Percentiles rank a stretch among this genome's conserved stretches.
These are phyloP conservation scores for Diacarnus erythraeanus DNA, from an alignment of 37 sponge, comb jelly and placozoan genomes.

Conservation along the genomic window DNA sequence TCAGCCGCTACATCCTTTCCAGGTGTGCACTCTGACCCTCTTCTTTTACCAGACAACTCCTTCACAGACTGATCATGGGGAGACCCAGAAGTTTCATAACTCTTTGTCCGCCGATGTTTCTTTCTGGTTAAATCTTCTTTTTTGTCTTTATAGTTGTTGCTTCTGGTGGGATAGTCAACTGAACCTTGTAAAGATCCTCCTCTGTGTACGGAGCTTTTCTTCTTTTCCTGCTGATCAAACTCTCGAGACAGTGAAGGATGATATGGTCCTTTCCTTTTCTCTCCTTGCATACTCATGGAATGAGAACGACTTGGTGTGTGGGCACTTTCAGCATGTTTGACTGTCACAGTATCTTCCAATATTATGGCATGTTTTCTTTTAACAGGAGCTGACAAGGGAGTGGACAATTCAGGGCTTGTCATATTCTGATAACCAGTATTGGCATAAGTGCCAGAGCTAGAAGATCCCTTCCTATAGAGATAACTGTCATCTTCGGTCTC, in stretches of 20 bases:
- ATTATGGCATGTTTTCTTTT: background rate
- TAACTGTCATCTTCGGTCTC: background rate
- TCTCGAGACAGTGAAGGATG: background rate
- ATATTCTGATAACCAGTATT: background rate
- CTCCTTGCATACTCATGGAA: background rate
- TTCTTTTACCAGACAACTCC: too few relatives aligned
- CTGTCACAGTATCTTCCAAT: background rate
- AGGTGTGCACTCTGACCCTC: too few relatives aligned
- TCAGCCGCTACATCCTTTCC: too few relatives aligned
- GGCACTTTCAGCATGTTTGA: too few relatives aligned
- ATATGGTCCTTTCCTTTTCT: background rate
- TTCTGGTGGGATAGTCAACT: background rate
- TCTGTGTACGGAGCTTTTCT: background rate
- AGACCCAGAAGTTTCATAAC: too few relatives aligned
- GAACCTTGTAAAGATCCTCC: background rate
- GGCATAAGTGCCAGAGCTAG: too few relatives aligned
- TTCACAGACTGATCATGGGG: too few relatives aligned
- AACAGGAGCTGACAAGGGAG: background rate
- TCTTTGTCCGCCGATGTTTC: too few relatives aligned
- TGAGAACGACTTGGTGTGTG: background rate
- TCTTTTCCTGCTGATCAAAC: background rate
- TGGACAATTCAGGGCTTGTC: background rate
- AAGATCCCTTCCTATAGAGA: background rate
- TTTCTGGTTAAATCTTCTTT: too few relatives aligned
- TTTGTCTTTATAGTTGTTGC: too few relatives aligned